A percentile compares a stretch with the other conserved stretches of the same genome.
phyloP scores from a whole-genome alignment of 2,797 vertebrate genomes.

The Sebastes hubbsi region DNA sequence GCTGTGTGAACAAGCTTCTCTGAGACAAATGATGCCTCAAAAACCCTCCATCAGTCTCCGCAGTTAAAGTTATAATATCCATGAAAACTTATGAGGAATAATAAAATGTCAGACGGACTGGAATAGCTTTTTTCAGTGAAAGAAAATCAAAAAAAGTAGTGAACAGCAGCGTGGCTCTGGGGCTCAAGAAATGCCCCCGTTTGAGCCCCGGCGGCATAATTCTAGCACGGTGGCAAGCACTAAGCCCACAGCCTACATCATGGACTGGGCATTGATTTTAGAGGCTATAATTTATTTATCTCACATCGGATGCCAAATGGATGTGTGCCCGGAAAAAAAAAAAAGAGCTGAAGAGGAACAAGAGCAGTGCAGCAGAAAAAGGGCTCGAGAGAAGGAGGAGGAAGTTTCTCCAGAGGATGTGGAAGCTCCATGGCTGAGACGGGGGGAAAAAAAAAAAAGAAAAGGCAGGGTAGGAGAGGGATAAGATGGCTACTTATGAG shows the following conservation, averaged over 20 bases:
- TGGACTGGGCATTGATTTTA: constrained; percentile 68
- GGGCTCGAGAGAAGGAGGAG: constrained; percentile 5
- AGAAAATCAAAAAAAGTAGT: background rate
- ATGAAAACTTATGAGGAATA: constrained; percentile 43
- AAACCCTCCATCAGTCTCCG: constrained; percentile 29
- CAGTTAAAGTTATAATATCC: constrained; percentile 32
- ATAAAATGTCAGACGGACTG: constrained; percentile 29
- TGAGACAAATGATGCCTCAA: constrained; percentile 36
- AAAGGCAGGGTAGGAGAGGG: constrained; percentile 38
- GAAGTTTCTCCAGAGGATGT: constrained; percentile 40
- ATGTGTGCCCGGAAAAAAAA: constrained; percentile 50
- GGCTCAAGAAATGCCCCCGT: background rate
- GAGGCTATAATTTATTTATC: constrained; percentile 66
- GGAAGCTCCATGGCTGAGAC: constrained; percentile 6
- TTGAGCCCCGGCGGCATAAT: constrained; percentile 14
- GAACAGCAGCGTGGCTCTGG: background rate
- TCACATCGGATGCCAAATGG: constrained; percentile 67
- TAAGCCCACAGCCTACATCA: constrained; percentile 53
- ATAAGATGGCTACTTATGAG: constrained; percentile 67
- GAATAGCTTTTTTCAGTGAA: constrained; percentile 13
- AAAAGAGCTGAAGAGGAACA: constrained; percentile 49
- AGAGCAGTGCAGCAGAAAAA: constrained; percentile 25
- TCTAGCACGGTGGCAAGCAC: constrained; percentile 43
- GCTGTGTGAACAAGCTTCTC: constrained; percentile 3
- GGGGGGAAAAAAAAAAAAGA: background rate